Evolutionary conservation across 2,888 invertebrate species (phyloP), one percentile per base, ranked within the genome.

Genomic region (Xylocampa areola): DNA sequence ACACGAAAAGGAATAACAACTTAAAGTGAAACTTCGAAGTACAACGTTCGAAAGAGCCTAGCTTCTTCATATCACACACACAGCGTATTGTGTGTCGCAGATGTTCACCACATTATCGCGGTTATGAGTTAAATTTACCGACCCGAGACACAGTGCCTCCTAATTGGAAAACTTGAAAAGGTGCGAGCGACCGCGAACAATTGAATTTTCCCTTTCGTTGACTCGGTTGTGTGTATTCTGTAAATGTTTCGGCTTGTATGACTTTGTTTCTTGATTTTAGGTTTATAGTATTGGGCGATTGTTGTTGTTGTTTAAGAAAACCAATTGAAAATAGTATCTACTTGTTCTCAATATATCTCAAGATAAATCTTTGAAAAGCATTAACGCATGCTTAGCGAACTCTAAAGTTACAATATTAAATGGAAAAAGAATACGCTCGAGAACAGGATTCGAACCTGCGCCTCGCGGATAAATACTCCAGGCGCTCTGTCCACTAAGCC

Each of bases 131-230:
- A 81, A 85, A 86, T 87, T 79, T 86, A 79, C 79, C 77, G 75
- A 72, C 70, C 73, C 61, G 76, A 84, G 65, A 82, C 83, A 81
- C 82, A 79, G 80, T 85, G 79, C 79, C 80, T 76, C 73, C 79
- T 89, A 90, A 90, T 89, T 89, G 87, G 89, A 85, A 87, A 87
- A 90, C 87, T 90, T 89, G 81, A 86, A 88, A 86, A 89, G 88
- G 87, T 89, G 85, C 74, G 54, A 74, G 69, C 68, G 73, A 77
- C 76, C 75, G 77, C 73, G 68, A 80, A 82, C 83, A 86, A 86
- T 87, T 85, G 85, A 87, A 87, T 86, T 77, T 75, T 65, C 73
- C 61, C 55, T 66, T 45, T 73, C 66, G 39, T 29, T 11, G 58
- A 30, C 36, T 45, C 57, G 35, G 35, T 57, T 73, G 37, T 68